Evolutionary conservation across 2,888 invertebrate species (phyloP), one percentile per base, ranked within the genome.

Genomic region (Hecatera dysodea): DNA sequence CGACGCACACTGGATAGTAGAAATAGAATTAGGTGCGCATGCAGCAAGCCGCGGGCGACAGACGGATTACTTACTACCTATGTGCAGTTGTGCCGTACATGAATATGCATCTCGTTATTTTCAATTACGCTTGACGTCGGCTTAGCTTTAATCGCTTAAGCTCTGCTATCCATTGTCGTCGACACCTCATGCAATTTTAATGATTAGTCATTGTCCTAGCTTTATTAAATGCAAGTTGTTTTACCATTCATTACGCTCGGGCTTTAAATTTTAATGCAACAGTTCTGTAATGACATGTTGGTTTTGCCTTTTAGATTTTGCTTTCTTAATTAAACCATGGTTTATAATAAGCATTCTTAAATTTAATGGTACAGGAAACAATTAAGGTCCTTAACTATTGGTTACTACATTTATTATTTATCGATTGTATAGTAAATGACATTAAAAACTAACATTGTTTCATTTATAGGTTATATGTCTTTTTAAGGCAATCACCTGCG

Each of bases 71-170:
- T 65, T 67, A 65, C 60, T 72, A 73, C 68, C 84, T 84, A 86
- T 84, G 86, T 87, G 86, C 87, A 88, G 39, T 39, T 39, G 39
- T 87, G 86, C 88, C 88, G 86, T 86, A 88, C 88, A 93, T 94
- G 93, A 93, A 94, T 94, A 93, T 94, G 92, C 92, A 92, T 88
- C 90, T 92, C 89, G 92, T 93, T 92, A 93, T 92, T 92, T 92
- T 92, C 91, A 94, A 93, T 94, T 93, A 94, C 87, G 88, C 78
- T 82, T 86, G 88, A 90, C 84, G 85, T 80, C 82, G 89, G 88
- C 87, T 90, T 85, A 83, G 85, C 87, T 82, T 86, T 80, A 82
- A 86, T 84, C 85, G 85, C 82, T 84, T 86, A 81, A 89, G 86
- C 88, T 84, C 75, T 78, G 84, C 87, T 77, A 88, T 87, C 86